Percentiles rank a stretch among this genome's conserved stretches.
Conservation (phyloP, 2,113 vertebrate species). For the Spermophilus dauricus region DNA sequence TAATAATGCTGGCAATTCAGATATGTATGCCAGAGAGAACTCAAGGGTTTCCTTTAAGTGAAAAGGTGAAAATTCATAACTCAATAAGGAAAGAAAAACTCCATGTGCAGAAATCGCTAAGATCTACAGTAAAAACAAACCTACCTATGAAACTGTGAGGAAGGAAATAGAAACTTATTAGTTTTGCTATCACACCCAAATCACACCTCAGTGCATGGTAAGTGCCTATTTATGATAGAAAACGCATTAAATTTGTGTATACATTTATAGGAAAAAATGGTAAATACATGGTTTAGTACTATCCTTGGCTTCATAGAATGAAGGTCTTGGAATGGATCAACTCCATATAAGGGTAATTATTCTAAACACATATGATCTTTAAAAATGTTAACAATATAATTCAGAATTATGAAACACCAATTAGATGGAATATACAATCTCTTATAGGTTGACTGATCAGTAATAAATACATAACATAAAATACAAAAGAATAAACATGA, state of each 20-base stretch:
- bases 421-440: neutral
- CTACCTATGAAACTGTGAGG: neutral
- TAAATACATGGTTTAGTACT: neutral
- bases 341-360: neutral
- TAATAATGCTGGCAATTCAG: neutral
- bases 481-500: neutral
- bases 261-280: neutral
- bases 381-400: neutral
- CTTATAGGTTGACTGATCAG: neutral
- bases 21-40: neutral
- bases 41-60: neutral
- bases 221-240: neutral
- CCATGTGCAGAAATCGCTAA: neutral
- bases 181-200: neutral
- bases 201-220: neutral
- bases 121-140: neutral
- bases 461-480: neutral
- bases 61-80: neutral
- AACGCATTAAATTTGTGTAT: neutral
- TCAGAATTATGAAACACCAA: neutral
- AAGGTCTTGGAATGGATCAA: neutral
- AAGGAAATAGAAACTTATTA: neutral
- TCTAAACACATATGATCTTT: neutral
- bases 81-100: neutral
- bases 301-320: neutral